Evolutionary conservation across 2,113 vertebrate genomes (phyloP).

Genomic region (Microtus ochrogaster): DNA sequence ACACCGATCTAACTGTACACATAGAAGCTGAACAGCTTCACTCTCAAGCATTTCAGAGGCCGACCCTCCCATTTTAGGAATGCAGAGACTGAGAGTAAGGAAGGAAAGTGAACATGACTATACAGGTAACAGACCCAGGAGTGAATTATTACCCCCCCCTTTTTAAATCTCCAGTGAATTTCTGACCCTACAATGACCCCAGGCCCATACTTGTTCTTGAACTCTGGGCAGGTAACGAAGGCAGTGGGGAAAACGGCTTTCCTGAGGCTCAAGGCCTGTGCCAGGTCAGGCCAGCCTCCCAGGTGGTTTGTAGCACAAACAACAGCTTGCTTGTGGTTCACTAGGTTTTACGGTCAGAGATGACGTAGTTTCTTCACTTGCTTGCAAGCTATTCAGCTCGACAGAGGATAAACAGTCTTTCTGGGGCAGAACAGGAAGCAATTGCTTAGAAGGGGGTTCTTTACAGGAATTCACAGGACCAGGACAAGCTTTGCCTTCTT

Average conservation of each 20-base stretch:
- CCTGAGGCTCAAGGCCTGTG: slow-evolving; percentile 29
- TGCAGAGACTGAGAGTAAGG: background rate
- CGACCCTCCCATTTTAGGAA: background rate
- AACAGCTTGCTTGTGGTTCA: slow-evolving; percentile 64
- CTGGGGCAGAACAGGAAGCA: background rate
- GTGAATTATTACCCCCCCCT: slow-evolving; percentile 20
- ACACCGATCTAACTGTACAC: background rate
- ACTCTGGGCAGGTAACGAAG: slow-evolving; percentile 6
- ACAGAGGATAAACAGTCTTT: slow-evolving; percentile 26
- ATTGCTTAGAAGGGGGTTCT: background rate
- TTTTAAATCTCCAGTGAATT: slow-evolving; percentile 44
- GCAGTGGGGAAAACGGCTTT: background rate
- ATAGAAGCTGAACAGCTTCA: background rate
- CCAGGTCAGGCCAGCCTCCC: slow-evolving; percentile 49
- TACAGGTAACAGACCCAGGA: background rate
- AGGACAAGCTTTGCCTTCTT: background rate
- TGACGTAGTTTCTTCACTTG: slow-evolving; percentile 76
- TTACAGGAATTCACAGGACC: background rate
- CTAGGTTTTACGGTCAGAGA: slow-evolving; percentile 72
- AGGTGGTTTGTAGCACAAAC: slow-evolving; percentile 63
- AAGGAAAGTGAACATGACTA: background rate
- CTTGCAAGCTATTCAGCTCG: slow-evolving; percentile 52
- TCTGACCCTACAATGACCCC: slow-evolving; percentile 15
- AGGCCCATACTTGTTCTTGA: slow-evolving; percentile 27
- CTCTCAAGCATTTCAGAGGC: background rate